Percentiles rank a stretch among this genome's conserved stretches.
These are phyloP conservation scores for Phalloptychus januarius DNA, from an alignment of 2,797 vertebrate genomes.

Conservation along the genomic window DNA sequence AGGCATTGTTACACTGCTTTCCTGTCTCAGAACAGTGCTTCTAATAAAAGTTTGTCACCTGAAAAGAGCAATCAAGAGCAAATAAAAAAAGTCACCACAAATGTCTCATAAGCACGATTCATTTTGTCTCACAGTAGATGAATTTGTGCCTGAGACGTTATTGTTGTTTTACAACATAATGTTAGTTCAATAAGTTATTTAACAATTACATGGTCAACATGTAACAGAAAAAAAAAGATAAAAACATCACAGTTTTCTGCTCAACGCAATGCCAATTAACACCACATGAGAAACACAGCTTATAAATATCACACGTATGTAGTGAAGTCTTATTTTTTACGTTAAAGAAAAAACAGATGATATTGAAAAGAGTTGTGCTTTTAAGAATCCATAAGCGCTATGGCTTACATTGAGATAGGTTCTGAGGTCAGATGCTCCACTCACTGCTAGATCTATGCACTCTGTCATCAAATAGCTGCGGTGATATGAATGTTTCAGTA, in stretches of 20 bases:
- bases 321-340: slow-evolving; percentile 7
- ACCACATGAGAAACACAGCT: slow-evolving; percentile 58
- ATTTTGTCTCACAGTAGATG: slow-evolving; percentile 44
- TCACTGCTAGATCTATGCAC: slow-evolving; percentile 11
- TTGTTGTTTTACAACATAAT: slow-evolving; percentile 17
- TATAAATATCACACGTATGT: slow-evolving; percentile 25
- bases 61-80: slow-evolving; percentile 50
- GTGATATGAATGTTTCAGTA: slow-evolving; percentile 21
- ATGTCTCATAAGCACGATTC: slow-evolving; percentile 47
- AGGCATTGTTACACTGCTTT: slow-evolving; percentile 57
- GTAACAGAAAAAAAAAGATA: slow-evolving; percentile 59
- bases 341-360: slow-evolving; percentile 35
- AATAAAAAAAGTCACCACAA: slow-evolving; percentile 59
- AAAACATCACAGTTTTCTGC: slow-evolving; percentile 59
- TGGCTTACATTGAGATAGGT: slow-evolving; percentile 42
- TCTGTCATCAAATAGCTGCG: slow-evolving; percentile 23
- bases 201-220: slow-evolving; percentile 76
- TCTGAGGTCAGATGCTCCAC: slow-evolving; percentile 31
- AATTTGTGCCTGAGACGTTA: slow-evolving; percentile 65
- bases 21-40: slow-evolving; percentile 41
- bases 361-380: slow-evolving; percentile 74
- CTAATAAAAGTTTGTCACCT: slow-evolving; percentile 34
- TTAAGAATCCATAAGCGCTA: slow-evolving; percentile 53
- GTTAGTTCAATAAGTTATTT: slow-evolving; percentile 38
- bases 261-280: slow-evolving; percentile 49